Conservation (phyloP, 1,140 invertebrate species). For the Drosophila grimshawi region DNA sequence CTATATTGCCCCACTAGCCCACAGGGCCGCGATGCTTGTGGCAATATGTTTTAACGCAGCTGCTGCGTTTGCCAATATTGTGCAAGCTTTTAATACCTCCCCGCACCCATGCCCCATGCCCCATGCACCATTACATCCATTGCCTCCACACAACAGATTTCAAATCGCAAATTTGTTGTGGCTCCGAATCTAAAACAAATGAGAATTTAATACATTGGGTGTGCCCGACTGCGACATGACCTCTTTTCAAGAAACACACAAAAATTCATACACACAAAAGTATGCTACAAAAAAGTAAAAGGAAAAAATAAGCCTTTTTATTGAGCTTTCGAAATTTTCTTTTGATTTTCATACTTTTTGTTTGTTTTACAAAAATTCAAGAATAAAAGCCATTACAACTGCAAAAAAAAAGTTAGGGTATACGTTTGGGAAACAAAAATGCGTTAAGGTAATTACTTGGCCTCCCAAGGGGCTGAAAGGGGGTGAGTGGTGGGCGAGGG, state of each 20-base stretch:
- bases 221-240: conserved; percentile 1
- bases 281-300: neutral
- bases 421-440: neutral
- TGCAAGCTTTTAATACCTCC: conserved; percentile 33
- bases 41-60: conserved; percentile 17
- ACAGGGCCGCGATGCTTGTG: conserved; percentile 7
- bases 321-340: neutral
- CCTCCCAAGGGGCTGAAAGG: neutral
- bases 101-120: neutral
- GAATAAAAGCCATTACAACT: neutral
- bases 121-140: neutral
- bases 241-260: neutral
- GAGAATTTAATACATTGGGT: neutral
- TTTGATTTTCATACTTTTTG: neutral
- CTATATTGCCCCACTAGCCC: conserved; percentile 24
- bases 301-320: neutral
- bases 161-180: conserved; percentile 36
- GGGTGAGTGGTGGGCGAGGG: neutral
- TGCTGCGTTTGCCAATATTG: conserved; percentile 31
- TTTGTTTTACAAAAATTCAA: neutral
- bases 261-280: neutral
- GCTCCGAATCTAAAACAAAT: conserved; percentile 28
- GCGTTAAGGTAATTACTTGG: conserved; percentile 58
- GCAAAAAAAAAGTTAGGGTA: neutral
- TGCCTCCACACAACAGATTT: neutral